These are phyloP conservation scores for Phyllostomus hastatus DNA, from an alignment of 2,113 vertebrate species.

Conservation along the genomic window DNA sequence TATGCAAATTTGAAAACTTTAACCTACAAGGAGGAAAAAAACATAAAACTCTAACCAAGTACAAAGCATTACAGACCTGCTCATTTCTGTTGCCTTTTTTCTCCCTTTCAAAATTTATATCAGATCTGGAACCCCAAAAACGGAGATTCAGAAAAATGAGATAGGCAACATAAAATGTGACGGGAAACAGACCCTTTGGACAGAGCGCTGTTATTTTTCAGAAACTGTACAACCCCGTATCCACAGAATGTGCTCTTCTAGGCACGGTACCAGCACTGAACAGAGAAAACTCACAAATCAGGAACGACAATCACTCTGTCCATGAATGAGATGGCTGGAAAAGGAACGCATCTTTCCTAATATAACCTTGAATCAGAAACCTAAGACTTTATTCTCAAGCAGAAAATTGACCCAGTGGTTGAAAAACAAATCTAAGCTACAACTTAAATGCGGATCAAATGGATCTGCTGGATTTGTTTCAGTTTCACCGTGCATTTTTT, in stretches of 20 bases:
- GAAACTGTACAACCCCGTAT: neutral
- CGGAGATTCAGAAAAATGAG: neutral
- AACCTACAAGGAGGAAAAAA: neutral
- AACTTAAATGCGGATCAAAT: neutral
- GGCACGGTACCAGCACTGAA: neutral
- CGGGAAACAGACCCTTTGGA: neutral
- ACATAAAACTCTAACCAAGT: neutral
- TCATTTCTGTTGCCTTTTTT: neutral
- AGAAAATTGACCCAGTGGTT: neutral
- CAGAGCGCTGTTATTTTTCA: no score
- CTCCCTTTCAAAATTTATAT: neutral
- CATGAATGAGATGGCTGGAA: neutral
- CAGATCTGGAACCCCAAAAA: neutral
- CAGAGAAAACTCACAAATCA: neutral
- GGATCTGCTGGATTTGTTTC: neutral
- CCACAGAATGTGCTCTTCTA: fast-evolving
- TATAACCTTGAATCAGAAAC: neutral
- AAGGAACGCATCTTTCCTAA: neutral
- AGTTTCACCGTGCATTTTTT: neutral
- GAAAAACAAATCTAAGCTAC: neutral
- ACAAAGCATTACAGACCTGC: neutral
- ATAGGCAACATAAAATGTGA: neutral
- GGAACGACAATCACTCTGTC: neutral
- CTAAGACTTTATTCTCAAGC: neutral
- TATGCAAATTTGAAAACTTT: neutral